phyloP scores from a whole-genome alignment of 1,140 invertebrate species.

The Drosophila eugracilis region DNA sequence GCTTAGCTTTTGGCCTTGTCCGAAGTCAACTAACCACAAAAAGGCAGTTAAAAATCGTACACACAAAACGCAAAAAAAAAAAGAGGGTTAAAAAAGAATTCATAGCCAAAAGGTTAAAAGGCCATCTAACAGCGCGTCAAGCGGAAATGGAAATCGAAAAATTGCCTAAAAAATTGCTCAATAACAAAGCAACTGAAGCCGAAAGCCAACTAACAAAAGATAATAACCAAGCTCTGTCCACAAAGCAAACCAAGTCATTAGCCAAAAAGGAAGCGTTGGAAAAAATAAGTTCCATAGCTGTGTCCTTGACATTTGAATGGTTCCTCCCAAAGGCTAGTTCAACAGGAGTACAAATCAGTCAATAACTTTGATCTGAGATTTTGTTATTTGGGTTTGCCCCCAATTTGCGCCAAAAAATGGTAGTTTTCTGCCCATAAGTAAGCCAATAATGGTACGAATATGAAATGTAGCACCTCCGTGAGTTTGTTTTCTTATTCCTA shows the following conservation, averaged over 20 bases:
- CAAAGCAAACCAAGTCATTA: constrained; percentile 7
- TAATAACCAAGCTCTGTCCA: not conserved
- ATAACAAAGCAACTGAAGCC: constrained; percentile 19
- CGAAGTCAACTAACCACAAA: constrained; percentile 27
- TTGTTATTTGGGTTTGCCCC: too few species aligned
- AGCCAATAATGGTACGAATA: too few species aligned
- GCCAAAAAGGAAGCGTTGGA: constrained; percentile 3
- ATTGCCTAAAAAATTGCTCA: constrained; percentile 37
- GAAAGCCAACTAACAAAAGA: constrained; percentile 10
- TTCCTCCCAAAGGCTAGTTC: too few species aligned
- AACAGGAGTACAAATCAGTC: too few species aligned
- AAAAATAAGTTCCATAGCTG: constrained; percentile 4
- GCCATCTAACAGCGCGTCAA: constrained; percentile 30
- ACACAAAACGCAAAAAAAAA: constrained; percentile 9
- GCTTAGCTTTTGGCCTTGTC: constrained; percentile 22
- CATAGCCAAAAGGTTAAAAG: constrained; percentile 43
- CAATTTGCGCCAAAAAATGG: too few species aligned
- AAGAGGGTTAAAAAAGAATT: constrained; percentile 8
- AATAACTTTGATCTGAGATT: too few species aligned
- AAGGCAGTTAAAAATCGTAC: constrained; percentile 25
- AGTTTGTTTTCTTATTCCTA: too few species aligned
- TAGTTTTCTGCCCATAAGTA: too few species aligned
- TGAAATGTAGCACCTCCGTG: too few species aligned
- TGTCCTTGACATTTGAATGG: constrained; percentile 40
- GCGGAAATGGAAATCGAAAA: constrained; percentile 38